Evolutionary conservation across 1,140 invertebrate genomes (phyloP), one percentile per base, ranked within the genome.

Genomic region (Drosophila kurseongensis): DNA sequence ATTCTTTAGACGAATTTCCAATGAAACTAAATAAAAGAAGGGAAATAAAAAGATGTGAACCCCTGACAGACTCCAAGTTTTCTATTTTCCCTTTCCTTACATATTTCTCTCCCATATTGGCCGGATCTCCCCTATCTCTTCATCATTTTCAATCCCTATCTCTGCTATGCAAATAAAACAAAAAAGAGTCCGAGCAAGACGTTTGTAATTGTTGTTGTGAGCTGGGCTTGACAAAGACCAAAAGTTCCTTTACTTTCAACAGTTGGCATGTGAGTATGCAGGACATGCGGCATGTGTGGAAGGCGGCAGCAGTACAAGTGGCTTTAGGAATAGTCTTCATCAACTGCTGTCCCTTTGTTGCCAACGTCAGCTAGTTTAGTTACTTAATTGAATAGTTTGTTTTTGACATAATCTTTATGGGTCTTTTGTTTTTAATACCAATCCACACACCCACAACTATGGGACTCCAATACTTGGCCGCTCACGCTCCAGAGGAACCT

Each of bases 341-440:
- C 38, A 40, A 52, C 58, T 50, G 8, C 14, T 29, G 27, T 18
- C 32, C 47, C 54, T 45, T 68, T 63, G 36, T 79, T 86, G 83
- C 75, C 71, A 83, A 65, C 75, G 82, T 83, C 82, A 88, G 84
- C 89, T 89, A 84, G 84, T 89, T 89, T 88, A 88, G 83, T 88
- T 88, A 88, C 83, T 88, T 88, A 88, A 88, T 88, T 88, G 83
- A 88, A 88, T 88, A 88, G 83, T 89, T 88, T 88, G 83, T 89
- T 88, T 88, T 88, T 88, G 83, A 88, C 83, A 88, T 88, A 89
- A 88, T 88, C 83, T 89, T 88, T 89, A 88, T 83, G 83, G 84
- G 84, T 74, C 84, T 61, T 88, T 88, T 88, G 83, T 88, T 88
- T 88, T 88, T 79, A 83, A 86, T 83, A 67, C 72, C 75, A 69